Evolutionary conservation across 2,797 vertebrate genomes (phyloP).

Genomic region (Eulemur rubriventer): DNA sequence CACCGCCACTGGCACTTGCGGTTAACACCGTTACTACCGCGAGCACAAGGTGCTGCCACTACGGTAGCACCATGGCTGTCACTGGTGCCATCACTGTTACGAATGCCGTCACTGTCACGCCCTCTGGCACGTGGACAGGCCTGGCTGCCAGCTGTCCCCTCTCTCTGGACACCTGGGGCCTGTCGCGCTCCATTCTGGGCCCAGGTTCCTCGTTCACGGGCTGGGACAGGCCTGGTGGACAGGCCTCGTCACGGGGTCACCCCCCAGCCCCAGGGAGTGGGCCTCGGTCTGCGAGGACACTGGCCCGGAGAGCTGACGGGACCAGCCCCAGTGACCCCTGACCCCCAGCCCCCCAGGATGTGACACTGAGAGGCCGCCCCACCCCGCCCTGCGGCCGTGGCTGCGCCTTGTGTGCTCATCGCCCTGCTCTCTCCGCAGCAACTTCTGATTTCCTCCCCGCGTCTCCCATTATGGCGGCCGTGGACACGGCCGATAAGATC

Average conservation of each 20-base stretch:
- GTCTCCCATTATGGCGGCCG: conserved; percentile 52
- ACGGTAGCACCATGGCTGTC: not conserved
- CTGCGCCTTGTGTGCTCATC: conserved; percentile 30
- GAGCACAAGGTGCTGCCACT: too few relatives aligned
- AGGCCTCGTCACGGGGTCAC: not conserved
- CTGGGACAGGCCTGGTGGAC: accelerated
- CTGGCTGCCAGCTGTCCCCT: not conserved
- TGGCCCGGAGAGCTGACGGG: not conserved
- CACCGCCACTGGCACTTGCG: not conserved
- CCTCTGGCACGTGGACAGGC: not conserved
- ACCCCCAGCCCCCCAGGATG: not conserved
- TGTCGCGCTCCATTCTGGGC: not conserved
- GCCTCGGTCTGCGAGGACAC: not conserved
- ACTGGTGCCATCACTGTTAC: not conserved
- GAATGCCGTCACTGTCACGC: not conserved
- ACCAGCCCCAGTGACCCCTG: not conserved
- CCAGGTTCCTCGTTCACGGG: not conserved
- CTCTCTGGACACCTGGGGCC: not conserved
- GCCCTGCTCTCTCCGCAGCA: conserved; percentile 12
- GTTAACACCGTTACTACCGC: not conserved
- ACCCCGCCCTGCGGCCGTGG: accelerated
- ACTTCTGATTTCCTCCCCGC: conserved; percentile 54
- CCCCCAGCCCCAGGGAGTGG: not conserved
- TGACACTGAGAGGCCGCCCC: not conserved
- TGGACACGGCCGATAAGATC: conserved; percentile 61